Conservation (phyloP, 1,140 invertebrate species). For the silkworm (Bombyx mori) region DNA sequence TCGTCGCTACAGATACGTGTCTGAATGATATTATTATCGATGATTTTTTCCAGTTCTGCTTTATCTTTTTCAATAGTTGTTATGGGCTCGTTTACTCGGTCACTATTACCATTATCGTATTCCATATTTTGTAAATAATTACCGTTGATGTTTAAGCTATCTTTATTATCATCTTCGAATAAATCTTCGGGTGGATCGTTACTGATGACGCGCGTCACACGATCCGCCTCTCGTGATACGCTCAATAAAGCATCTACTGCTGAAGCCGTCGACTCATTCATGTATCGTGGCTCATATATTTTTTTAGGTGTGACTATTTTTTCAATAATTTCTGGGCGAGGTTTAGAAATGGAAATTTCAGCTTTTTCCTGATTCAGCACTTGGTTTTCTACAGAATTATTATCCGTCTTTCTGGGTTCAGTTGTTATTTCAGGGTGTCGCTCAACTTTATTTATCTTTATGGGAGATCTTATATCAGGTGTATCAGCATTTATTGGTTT, state of each 20-base stretch:
- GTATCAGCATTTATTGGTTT: constrained; percentile 23
- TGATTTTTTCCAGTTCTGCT: neutral
- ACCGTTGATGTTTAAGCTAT: constrained; percentile 18
- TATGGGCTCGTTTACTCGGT: constrained; percentile 6
- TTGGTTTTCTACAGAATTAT: constrained; percentile 2
- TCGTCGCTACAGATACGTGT: neutral
- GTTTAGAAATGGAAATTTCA: no score
- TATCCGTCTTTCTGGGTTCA: neutral
- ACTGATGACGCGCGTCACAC: constrained; percentile 57
- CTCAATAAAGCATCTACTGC: constrained; percentile 59
- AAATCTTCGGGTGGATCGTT: constrained; percentile 59
- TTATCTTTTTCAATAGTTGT: constrained; percentile 9
- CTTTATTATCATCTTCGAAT: constrained; percentile 59
- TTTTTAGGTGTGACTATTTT: constrained; percentile 4
- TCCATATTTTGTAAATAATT: constrained; percentile 17
- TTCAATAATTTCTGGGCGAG: no score
- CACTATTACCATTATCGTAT: constrained; percentile 11
- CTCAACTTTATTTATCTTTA: neutral
- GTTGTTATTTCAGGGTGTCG: neutral
- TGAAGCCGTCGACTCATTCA: constrained; percentile 59
- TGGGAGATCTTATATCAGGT: constrained; percentile 4
- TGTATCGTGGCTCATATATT: constrained; percentile 25
- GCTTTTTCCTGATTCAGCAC: neutral
- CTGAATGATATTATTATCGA: neutral
- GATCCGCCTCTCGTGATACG: constrained; percentile 55